Base-by-base conservation (phyloP, 1,140 invertebrate genomes). In the Cherax quadricarinatus region DNA sequence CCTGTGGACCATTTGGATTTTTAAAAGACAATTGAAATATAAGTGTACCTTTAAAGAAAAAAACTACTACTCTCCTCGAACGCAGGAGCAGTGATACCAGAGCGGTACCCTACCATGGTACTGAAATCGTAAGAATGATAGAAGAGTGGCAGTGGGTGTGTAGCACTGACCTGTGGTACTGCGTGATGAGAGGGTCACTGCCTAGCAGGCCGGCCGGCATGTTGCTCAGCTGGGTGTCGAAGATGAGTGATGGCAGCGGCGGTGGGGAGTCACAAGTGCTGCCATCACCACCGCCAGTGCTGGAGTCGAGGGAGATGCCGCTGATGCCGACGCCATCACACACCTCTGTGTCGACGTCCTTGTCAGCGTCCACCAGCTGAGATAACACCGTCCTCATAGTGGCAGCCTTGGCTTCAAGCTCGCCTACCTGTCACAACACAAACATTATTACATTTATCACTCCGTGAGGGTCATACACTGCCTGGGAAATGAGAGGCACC, bases 291-390 rank as follows among this genome's bases (percentile, higher is more conserved):
- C 73, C 86, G 41, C 57, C 53, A 51, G 66, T 70, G 60, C 18
- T 24, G 57, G 24, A 16, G 57, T 4, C 57, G 18, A 57, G 21
- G 83, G 83, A n/a, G 83, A 41, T 41, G 30, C 30, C 30, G 30
- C 30, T 41, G 62, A 86, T 51, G 30, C 21, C 24, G 5, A 7
- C 70, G 9, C 49, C 83, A 21, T 1, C 82, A 30, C 51, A 79
- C 30, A 30, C 89, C 89, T 91, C 89, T 16, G 89, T 91, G 84
- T 91, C 89, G 53, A 91, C 89, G 75, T 91, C 89, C 89, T 91
- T 91, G 78, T 91, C 89, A 14, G 89, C 89, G 84, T 91, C 89
- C 84, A 91, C 89, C 85, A 91, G 78, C 85, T 91, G 84, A 9
- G 89, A 91, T 21, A 91, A 48, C 7, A 91, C 89, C 49, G 89